Evolutionary conservation across 2,888 invertebrate genomes (phyloP).

Genomic region (Dasypolia templi): DNA sequence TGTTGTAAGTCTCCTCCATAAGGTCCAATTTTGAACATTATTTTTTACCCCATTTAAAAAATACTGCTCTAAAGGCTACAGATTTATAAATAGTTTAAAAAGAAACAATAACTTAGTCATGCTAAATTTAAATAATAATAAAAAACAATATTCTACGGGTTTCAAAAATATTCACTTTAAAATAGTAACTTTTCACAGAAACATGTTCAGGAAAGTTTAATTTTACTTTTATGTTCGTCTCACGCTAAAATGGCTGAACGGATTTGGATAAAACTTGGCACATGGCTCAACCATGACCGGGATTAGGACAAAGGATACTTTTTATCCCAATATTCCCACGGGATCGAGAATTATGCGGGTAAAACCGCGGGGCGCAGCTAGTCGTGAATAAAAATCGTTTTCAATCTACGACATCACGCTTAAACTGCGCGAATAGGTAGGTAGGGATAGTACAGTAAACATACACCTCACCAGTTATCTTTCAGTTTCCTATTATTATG

Average conservation of each 20-base stretch:
- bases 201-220: background rate
- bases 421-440: background rate
- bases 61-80: background rate
- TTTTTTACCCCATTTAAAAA: background rate
- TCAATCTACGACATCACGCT: background rate
- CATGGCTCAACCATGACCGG: no score
- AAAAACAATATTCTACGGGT: background rate
- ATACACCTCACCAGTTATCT: background rate
- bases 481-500: background rate
- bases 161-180: slow-evolving; percentile 1
- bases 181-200: background rate
- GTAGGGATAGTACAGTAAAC: background rate
- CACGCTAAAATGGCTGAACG: no score
- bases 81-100: background rate
- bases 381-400: background rate
- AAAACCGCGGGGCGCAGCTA: no score
- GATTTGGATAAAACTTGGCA: no score
- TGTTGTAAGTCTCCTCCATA: background rate
- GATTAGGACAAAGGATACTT: no score
- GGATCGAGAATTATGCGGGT: no score
- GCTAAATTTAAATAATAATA: background rate
- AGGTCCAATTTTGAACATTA: background rate
- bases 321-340: no score
- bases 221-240: background rate
- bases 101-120: background rate